Percentiles rank a stretch among this genome's conserved stretches.
phyloP scores from a whole-genome alignment of 2,797 vertebrate species.

The Chrysocyon brachyurus region DNA sequence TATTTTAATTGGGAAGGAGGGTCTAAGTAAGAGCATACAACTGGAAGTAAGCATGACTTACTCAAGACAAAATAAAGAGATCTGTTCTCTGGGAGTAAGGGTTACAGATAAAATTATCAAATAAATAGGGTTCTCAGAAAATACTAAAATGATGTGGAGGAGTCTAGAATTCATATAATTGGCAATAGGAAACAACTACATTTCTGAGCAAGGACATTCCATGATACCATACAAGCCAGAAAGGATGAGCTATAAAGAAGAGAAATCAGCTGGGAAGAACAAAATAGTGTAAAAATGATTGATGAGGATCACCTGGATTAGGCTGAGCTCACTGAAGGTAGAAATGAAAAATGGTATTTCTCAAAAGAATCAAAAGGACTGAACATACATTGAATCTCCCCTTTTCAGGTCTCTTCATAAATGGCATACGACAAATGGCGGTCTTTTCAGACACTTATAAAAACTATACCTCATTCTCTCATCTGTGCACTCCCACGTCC shows the following conservation, averaged over 20 bases:
- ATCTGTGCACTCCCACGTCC: background rate
- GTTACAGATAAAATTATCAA: background rate
- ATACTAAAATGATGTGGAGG: background rate
- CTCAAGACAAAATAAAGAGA: background rate
- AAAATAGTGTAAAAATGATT: background rate
- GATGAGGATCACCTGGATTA: background rate
- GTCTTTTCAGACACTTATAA: background rate
- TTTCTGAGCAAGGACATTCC: background rate
- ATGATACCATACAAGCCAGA: background rate
- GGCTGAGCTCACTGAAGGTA: background rate
- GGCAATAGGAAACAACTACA: background rate
- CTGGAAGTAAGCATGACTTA: background rate
- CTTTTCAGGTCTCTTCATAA: conserved; percentile 19
- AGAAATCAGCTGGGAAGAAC: background rate
- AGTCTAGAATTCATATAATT: background rate
- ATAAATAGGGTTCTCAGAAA: background rate
- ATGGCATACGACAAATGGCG: background rate
- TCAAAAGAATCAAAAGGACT: background rate
- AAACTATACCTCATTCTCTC: background rate
- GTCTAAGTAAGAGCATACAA: background rate
- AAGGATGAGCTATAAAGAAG: background rate
- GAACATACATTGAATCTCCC: background rate
- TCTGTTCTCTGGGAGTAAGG: background rate
- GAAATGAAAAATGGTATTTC: background rate
- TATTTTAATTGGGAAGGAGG: background rate